phyloP scores from a whole-genome alignment of 1,140 invertebrate species.

The Nylanderia fulva region DNA sequence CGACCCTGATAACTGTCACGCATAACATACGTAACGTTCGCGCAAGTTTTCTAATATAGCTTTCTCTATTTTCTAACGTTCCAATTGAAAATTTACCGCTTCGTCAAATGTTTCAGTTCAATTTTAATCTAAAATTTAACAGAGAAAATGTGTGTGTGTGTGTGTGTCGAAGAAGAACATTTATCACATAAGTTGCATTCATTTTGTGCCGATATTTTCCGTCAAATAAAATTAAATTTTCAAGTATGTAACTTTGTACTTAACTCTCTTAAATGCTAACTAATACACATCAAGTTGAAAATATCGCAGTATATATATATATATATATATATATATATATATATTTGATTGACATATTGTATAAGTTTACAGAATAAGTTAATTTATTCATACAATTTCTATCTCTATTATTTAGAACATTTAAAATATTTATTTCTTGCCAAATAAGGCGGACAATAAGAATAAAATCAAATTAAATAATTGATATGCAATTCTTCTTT shows the following conservation, averaged over 20 bases:
- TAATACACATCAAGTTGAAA: neutral
- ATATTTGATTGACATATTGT: neutral
- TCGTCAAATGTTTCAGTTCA: neutral
- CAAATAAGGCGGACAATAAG: neutral
- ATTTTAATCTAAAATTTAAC: neutral
- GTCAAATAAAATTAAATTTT: neutral
- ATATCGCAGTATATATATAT: neutral
- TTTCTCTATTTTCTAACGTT: neutral
- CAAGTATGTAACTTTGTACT: neutral
- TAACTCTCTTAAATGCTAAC: neutral
- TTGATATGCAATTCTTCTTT: neutral
- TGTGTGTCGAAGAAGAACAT: neutral
- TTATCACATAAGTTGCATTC: neutral
- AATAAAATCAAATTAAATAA: neutral
- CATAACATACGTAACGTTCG: neutral
- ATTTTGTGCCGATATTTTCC: constrained; percentile 20
- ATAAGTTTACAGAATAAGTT: too few species aligned
- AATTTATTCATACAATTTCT: neutral
- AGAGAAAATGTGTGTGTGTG: too few species aligned
- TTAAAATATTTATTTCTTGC: neutral
- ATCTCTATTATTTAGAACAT: too few species aligned
- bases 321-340: too few species aligned
- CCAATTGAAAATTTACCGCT: neutral
- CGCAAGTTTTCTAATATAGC: neutral
- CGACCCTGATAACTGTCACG: neutral